Evolutionary conservation across 2,113 vertebrate species (phyloP), one percentile per base, ranked within the genome.

Genomic region (Strix uralensis): DNA sequence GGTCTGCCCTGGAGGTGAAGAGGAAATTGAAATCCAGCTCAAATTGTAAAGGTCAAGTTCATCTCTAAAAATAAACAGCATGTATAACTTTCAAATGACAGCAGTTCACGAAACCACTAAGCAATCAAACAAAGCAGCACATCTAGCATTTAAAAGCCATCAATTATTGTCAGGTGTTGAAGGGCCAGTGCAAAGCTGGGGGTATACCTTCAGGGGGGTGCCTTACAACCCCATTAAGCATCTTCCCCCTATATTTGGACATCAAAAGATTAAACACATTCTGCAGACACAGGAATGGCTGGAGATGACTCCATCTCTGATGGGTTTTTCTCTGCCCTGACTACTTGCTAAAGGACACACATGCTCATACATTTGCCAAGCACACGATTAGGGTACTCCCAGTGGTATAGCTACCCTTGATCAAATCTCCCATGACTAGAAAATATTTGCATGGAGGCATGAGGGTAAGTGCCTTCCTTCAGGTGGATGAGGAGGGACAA

Each of bases 11-110:
- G 58, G 54, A 86, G 58, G 27, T 46, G 19, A 82, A 87, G 34
- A 87, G 17, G 58, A 91, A 89, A 85, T 25, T 62, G 69, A 90
- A 94, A 73, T 82, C 21, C 85, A 93, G 15, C 12, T 90, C 71
- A 51, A 7, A 32, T 42, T 2, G 0, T 58, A 85, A 91, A 85
- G 81, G 46, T 90, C 74, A 90, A 49, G 44, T 82, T 91, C 11
- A 16, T 77, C 46, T 91, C 62, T 74, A 51, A 89, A 90, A 91
- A 71, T 32, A 91, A 85, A 18, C 34, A 88, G 7, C 1, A 8
- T 30, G 23, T 67, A 25, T n/a, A 79, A 84, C 27, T 77, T 90
- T 22, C 32, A 88, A 36, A 65, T 57, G 21, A 75, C 62, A 65
- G 18, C 6, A 11, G 30, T 57, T 61, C 22, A 32, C 2, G 2